A percentile compares a stretch with the other conserved stretches of the same genome.
Evolutionary conservation across 2,888 invertebrate species (phyloP).

Genomic region (Ochropleura plecta): DNA sequence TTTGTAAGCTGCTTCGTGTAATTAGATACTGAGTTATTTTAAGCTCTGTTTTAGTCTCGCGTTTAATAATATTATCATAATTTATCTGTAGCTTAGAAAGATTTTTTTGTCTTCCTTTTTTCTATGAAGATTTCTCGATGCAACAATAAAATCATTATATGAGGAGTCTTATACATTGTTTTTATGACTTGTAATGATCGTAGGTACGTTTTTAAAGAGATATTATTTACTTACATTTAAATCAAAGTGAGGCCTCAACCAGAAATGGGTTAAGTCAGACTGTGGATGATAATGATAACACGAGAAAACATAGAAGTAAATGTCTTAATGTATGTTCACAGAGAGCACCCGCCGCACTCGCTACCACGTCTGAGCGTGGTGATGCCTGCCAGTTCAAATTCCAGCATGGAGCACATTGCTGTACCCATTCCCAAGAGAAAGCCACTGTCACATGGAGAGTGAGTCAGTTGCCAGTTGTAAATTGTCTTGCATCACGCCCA

Average conservation of each 20-base stretch:
- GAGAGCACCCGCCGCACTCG: constrained; percentile 82
- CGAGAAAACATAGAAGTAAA: background rate
- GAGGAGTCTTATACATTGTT: background rate
- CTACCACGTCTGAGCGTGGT: constrained; percentile 85
- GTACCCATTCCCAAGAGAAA: constrained; percentile 60
- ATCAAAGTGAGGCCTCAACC: background rate
- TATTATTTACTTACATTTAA: background rate
- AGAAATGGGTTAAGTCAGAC: background rate
- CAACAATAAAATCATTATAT: background rate
- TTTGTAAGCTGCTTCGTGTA: constrained; percentile 40
- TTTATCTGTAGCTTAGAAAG: background rate
- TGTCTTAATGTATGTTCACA: constrained; percentile 64
- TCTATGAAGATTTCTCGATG: background rate
- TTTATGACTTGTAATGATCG: background rate
- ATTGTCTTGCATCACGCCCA: background rate
- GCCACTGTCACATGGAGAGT: constrained; percentile 86
- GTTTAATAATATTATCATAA: background rate
- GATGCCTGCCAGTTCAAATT: constrained; percentile 80
- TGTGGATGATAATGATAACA: background rate
- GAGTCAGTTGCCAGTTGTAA: constrained; percentile 64
- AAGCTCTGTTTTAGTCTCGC: background rate
- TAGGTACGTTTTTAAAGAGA: background rate
- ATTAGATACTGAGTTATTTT: constrained; percentile 27
- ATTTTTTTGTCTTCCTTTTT: background rate
- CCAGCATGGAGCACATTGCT: constrained; percentile 80